Conservation (phyloP, 2,888 invertebrate genomes). For the Amphipyra berbera region DNA sequence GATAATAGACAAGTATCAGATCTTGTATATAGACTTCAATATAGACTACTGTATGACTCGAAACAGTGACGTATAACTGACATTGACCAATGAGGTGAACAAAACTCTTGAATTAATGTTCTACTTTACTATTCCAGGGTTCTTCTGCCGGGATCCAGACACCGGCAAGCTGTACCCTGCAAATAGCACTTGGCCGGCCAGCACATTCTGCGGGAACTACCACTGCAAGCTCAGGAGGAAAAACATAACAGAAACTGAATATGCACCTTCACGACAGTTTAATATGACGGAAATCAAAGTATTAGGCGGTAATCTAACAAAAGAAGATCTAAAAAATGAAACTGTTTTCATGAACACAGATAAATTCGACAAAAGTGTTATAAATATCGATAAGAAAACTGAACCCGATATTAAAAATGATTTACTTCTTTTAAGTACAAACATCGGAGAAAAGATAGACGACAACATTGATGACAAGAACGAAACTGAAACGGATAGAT, state of each 20-base stretch:
- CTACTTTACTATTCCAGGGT: constrained; percentile 70
- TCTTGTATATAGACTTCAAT: too few relatives aligned
- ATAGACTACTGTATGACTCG: too few relatives aligned
- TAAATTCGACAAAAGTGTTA: background rate
- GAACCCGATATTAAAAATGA: constrained; percentile 2
- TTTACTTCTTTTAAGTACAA: background rate
- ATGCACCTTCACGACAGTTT: constrained; percentile 64
- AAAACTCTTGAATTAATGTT: background rate
- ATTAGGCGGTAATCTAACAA: constrained; percentile 8
- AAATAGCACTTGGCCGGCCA: constrained; percentile 82
- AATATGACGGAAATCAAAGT: constrained; percentile 62
- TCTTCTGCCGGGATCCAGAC: constrained; percentile 85
- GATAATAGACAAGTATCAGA: constrained; percentile 1
- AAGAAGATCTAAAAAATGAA: constrained; percentile 6
- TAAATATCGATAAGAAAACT: background rate
- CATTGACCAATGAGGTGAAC: too few relatives aligned
- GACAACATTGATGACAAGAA: constrained; percentile 20
- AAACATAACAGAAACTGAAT: constrained; percentile 60
- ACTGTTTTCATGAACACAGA: background rate
- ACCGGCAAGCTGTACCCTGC: constrained; percentile 77
- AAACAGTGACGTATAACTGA: too few relatives aligned
- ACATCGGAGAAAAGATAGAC: constrained; percentile 11
- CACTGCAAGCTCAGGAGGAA: constrained; percentile 78
- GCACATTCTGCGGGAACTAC: constrained; percentile 84
- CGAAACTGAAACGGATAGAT: constrained; percentile 67